phyloP scores from a whole-genome alignment of 2,113 vertebrate species.

The Eira barbara region DNA sequence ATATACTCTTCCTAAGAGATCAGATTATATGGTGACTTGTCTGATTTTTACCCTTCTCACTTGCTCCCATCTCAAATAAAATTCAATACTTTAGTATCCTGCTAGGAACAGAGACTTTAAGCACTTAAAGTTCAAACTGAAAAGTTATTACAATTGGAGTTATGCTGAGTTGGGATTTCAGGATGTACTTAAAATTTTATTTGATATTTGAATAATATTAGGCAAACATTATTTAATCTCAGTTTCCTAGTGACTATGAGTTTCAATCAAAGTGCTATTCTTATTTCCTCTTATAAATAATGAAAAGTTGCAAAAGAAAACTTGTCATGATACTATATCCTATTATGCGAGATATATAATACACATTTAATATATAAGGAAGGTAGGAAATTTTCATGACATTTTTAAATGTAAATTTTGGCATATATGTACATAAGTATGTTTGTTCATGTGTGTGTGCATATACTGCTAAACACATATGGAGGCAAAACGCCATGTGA shows the following conservation, averaged over 20 bases:
- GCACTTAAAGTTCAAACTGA: neutral
- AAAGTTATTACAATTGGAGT: neutral
- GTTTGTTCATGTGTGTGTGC: neutral
- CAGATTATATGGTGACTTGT: neutral
- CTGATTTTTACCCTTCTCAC: neutral
- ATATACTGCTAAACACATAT: neutral
- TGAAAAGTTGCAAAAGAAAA: neutral
- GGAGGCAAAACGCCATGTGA: neutral
- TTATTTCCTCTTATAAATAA: conserved; percentile 5
- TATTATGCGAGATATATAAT: neutral
- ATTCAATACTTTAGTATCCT: neutral
- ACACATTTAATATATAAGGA: neutral
- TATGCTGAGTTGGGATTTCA: conserved; percentile 7
- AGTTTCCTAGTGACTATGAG: neutral
- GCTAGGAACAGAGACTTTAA: neutral
- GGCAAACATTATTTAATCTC: conserved; percentile 11
- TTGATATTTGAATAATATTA: conserved; percentile 20
- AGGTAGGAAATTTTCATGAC: neutral
- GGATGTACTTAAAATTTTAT: conserved; percentile 22
- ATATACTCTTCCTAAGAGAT: neutral
- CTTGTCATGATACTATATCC: neutral
- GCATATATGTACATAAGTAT: neutral
- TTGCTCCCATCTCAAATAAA: neutral
- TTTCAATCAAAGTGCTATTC: conserved; percentile 16
- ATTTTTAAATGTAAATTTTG: neutral